Base-by-base conservation (phyloP, 2,888 invertebrate genomes). In the Ganaspis brasiliensis region DNA sequence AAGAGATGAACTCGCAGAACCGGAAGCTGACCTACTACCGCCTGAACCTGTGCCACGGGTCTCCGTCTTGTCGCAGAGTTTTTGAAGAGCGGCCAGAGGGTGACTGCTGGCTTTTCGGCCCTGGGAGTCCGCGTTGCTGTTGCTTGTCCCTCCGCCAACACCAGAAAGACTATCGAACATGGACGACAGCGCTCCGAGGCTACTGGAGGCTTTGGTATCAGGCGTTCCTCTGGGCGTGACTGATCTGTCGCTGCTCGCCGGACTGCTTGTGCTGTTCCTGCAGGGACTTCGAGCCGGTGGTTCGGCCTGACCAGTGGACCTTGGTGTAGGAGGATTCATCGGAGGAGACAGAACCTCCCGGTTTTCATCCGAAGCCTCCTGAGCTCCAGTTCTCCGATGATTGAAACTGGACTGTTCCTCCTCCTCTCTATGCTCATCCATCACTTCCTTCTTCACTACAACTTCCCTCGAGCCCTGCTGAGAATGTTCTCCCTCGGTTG, bases 1-100 rank as follows among this genome's bases (percentile, higher is more conserved):
- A 77, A 88, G 88, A 73, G 85, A 85, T 8, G 92, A 89, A 79
- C 91, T 91, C 77, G 92, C 92, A 0, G 92, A 91, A 81, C 91
- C 91, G 72, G 92, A 93, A 24, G 89, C 85, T 77, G 92, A 92
- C 81, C 92, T 92, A 35, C 92, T 92, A 55, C 86, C 80, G 21
- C 83, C 82, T 31, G 87, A 83, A 73, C 89, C 83, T 14, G 87
- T 83, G 37, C 94, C 94, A 82, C 95, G 95, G 19, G 94, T 96
- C 92, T 98, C 98, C 83, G 98, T 97, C 92, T 98, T 98, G 91
- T 98, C 98, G 92, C 98, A 98, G 31, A 99, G 94, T 91, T 98
- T 98, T 90, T 99, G 98, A 74, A 99, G 92, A 1, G 98, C 98
- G 21, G 98, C 98, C 85, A 99, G 92, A 6, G 99, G 99, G 92